These are phyloP conservation scores for Phalacrocorax brasilianus DNA, from an alignment of 2,113 vertebrate genomes.

Conservation along the genomic window DNA sequence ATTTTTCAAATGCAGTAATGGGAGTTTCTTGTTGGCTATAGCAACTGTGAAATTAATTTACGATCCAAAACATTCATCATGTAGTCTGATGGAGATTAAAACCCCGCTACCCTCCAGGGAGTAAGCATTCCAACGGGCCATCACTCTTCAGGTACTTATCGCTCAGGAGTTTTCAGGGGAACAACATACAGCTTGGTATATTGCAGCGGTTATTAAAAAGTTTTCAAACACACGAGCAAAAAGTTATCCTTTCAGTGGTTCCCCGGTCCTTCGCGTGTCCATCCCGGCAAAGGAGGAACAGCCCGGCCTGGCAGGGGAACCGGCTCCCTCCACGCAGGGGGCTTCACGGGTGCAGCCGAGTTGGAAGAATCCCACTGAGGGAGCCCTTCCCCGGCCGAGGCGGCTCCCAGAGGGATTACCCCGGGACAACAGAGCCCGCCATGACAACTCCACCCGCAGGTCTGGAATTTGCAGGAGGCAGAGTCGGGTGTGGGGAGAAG, in stretches of 20 bases:
- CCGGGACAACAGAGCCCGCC: neutral
- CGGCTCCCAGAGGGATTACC: conserved; percentile 4
- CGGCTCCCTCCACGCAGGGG: neutral
- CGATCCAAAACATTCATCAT: neutral
- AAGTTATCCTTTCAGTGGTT: neutral
- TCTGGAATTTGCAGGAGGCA: neutral
- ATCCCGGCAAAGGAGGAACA: neutral
- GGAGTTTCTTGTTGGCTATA: neutral
- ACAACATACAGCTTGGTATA: neutral
- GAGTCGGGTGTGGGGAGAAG: neutral
- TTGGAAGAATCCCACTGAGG: neutral
- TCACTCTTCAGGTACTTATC: neutral
- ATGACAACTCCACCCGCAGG: neutral
- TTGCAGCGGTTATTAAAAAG: neutral
- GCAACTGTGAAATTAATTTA: neutral
- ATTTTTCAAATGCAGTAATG: neutral
- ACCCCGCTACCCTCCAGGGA: neutral
- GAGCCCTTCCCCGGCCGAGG: neutral
- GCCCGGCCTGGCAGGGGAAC: neutral
- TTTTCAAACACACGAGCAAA: neutral
- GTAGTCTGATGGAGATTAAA: neutral
- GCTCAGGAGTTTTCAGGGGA: neutral
- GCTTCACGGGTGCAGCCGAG: neutral
- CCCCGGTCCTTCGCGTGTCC: neutral
- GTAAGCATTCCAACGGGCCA: neutral